Conservation (phyloP, 2,113 vertebrate species). For the Nymphicus hollandicus region DNA sequence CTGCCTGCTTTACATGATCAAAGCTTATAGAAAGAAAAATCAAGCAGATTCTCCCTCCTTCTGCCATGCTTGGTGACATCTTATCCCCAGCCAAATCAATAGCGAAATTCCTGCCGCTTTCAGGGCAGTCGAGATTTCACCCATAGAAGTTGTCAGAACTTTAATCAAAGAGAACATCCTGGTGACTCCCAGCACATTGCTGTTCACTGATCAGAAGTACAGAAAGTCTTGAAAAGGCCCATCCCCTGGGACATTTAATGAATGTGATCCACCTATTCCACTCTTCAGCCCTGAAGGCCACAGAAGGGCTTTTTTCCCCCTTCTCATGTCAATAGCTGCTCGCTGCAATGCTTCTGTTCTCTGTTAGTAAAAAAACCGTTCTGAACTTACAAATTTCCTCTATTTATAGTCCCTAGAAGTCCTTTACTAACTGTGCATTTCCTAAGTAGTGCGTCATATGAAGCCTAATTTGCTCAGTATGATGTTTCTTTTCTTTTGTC, state of each 20-base stretch:
- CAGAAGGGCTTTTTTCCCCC: neutral
- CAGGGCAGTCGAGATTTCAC: neutral
- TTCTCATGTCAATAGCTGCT: neutral
- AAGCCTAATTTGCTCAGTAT: constrained; percentile 1
- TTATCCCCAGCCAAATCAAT: neutral
- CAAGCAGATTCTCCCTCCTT: neutral
- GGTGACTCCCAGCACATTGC: neutral
- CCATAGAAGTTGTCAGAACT: neutral
- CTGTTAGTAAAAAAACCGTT: neutral
- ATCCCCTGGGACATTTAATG: neutral
- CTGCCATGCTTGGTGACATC: neutral
- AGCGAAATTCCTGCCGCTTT: neutral
- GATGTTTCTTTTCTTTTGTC: constrained; percentile 35
- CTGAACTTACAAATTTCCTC: neutral
- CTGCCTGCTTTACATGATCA: neutral
- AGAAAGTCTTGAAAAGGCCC: neutral
- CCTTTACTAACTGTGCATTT: neutral
- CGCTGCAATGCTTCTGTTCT: neutral
- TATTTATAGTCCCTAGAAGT: neutral
- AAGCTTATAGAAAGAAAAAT: neutral
- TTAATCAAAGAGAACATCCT: neutral
- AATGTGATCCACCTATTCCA: neutral
- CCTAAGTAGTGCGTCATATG: neutral
- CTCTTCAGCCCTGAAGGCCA: neutral
- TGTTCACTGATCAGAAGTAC: neutral